Evolutionary conservation across 92 coral and sea anemone species (phyloP).

Genomic region (Umimayanthus chanpuru): DNA sequence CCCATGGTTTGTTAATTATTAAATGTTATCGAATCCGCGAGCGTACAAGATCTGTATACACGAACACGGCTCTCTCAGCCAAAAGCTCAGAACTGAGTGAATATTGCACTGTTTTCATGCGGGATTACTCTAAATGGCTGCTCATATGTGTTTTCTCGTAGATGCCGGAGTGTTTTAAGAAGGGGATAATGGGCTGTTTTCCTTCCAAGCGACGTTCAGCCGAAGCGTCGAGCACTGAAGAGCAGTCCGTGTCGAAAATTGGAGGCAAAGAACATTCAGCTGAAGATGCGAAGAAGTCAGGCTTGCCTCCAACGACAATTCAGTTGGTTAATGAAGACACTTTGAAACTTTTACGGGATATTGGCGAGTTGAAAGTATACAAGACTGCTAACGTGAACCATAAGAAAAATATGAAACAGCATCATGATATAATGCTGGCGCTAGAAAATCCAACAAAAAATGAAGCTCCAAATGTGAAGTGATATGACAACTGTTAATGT

Average conservation of each 20-base stretch:
- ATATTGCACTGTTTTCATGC: conserved; percentile 19
- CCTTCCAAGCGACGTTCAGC: conserved; percentile 79
- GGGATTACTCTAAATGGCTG: conserved; percentile 16
- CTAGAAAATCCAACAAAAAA: conserved; percentile 88
- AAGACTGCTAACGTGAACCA: conserved; percentile 81
- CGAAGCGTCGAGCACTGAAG: conserved; percentile 59
- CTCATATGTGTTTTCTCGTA: conserved; percentile 50
- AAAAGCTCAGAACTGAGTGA: conserved; percentile 17
- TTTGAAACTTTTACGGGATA: conserved; percentile 84
- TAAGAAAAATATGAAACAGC: conserved; percentile 72
- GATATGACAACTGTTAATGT: conserved; percentile 25
- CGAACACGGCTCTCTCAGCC: background rate
- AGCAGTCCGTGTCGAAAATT: conserved; percentile 55
- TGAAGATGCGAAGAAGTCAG: conserved; percentile 34
- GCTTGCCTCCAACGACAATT: conserved; percentile 70
- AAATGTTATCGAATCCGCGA: conserved; percentile 60
- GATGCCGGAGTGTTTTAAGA: conserved; percentile 87
- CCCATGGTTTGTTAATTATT: conserved; percentile 68
- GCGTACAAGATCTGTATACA: conserved; percentile 44
- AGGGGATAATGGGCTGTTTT: conserved; percentile 89
- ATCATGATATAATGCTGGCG: conserved; percentile 86
- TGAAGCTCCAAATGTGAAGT: conserved; percentile 41
- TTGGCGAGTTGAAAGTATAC: conserved; percentile 95
- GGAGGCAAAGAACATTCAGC: conserved; percentile 58
- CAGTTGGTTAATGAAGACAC: conserved; percentile 96